Conservation (phyloP, 92 coral and sea anemone species). For the Zoanthus sansibaricus region DNA sequence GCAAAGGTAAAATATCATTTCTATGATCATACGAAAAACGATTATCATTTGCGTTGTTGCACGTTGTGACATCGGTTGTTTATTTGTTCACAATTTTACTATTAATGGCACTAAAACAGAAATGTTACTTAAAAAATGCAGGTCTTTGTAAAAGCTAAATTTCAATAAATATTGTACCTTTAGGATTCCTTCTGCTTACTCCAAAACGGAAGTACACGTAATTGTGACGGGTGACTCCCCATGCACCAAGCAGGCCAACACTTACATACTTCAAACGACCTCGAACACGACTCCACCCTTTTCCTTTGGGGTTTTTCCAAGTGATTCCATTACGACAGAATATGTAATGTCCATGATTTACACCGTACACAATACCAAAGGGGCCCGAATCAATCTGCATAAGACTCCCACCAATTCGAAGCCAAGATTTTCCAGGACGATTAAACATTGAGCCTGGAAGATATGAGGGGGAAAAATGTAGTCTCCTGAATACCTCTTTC, state of each 20-base stretch:
- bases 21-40: too few species aligned
- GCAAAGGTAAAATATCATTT: neutral
- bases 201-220: slow-evolving; percentile 30
- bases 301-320: slow-evolving; percentile 20
- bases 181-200: neutral
- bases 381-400: slow-evolving; percentile 55
- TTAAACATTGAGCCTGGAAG: neutral
- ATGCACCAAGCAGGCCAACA: neutral
- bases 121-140: neutral
- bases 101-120: too few species aligned
- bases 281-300: neutral
- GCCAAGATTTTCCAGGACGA: neutral
- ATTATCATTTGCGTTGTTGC: too few species aligned
- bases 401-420: slow-evolving; percentile 18
- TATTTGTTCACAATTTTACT: too few species aligned
- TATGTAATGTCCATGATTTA: slow-evolving; percentile 20
- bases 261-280: slow-evolving; percentile 12
- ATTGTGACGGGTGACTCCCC: slow-evolving; percentile 2
- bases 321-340: slow-evolving; percentile 43
- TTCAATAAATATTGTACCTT: neutral
- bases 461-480: neutral
- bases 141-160: neutral
- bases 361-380: slow-evolving; percentile 45
- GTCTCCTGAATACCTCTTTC: too few species aligned
- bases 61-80: too few species aligned